Evolutionary conservation across 2,888 invertebrate species (phyloP).

Genomic region (Meteorus cinctellus): DNA sequence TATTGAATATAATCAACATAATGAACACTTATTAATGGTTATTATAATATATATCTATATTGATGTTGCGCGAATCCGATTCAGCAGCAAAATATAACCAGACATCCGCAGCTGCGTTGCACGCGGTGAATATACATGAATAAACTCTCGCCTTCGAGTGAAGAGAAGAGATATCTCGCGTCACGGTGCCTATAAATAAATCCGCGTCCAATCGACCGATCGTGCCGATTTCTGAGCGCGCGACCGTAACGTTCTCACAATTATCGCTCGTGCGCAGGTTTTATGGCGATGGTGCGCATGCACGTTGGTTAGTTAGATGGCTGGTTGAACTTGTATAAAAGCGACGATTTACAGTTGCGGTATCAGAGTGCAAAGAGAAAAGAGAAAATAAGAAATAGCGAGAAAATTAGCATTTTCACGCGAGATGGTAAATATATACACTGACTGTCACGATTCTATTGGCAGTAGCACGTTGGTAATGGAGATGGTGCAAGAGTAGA

Average conservation of each 20-base stretch:
- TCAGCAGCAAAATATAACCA: slow-evolving; percentile 11
- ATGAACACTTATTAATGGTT: not conserved
- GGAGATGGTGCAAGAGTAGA: slow-evolving; percentile 10
- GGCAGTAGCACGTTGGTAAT: slow-evolving; percentile 9
- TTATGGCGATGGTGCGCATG: slow-evolving; percentile 55
- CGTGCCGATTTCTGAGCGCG: slow-evolving; percentile 47
- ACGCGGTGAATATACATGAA: not conserved
- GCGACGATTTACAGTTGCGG: slow-evolving; percentile 9
- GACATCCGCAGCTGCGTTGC: slow-evolving; percentile 24
- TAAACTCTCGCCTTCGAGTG: slow-evolving; percentile 10
- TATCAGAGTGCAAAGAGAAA: slow-evolving; percentile 3
- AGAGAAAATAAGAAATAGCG: slow-evolving; percentile 55
- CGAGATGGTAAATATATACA: slow-evolving; percentile 44
- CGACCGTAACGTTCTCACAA: slow-evolving; percentile 58
- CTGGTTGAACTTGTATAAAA: slow-evolving; percentile 7
- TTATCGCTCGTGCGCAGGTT: slow-evolving; percentile 55
- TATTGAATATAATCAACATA: not conserved
- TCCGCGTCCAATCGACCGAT: slow-evolving; percentile 43
- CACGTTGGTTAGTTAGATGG: slow-evolving; percentile 5
- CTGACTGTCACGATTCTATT: no score
- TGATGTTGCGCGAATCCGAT: not conserved
- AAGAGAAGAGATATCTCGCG: slow-evolving; percentile 28
- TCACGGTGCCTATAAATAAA: slow-evolving; percentile 49
- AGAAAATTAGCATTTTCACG: slow-evolving; percentile 69
- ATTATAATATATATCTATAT: not conserved